Evolutionary conservation across 2,888 invertebrate genomes (phyloP), one percentile per base, ranked within the genome.

Genomic region (Margaritifera margaritifera): DNA sequence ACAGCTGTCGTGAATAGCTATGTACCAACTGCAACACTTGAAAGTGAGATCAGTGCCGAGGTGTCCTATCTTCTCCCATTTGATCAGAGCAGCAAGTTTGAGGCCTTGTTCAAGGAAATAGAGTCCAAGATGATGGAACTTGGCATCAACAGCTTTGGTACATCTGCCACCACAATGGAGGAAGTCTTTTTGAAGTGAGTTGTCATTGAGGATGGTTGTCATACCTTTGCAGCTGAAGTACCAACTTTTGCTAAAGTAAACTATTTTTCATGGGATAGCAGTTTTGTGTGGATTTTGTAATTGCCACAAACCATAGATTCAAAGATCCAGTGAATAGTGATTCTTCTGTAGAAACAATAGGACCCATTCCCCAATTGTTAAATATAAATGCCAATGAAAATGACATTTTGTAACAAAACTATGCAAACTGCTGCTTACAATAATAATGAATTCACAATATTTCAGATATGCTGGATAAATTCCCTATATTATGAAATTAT

Each of bases 131-230:
- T 80, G 22, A 86, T 90, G 0, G 86, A 88, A 0, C 91, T 96
- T 24, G 93, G 93, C 18, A 92, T 95, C 63, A 92, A 92, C 73
- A 94, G 95, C 84, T 97, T 94, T 88, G 96, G 96, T 8, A 93
- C 96, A 27, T 93, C 95, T 18, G 93, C 96, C 22, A 96, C 96
- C 1, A 95, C 96, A 0, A 91, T 97, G 90, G 96, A 97, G 90
- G 96, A 97, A 90, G 96, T 97, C 8, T 89, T 89, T 71, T 77
- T 89, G 18, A 87, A 86, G 89, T 88, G 73, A 74, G 80, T 75
- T 52, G 42, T 42, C 42, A 42, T 2, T 42, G 42, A 42, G 11
- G 55, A 22, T 6, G 27, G 4, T 54, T n/a, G 8, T 19, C 22
- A 54, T 8, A 6, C 31, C 15, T 31, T 62, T 55, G 11, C 22